Percentiles rank a stretch among this genome's conserved stretches.
Evolutionary conservation across 2,797 vertebrate species (phyloP).

Genomic region (Rhabdophis nuchalis): DNA sequence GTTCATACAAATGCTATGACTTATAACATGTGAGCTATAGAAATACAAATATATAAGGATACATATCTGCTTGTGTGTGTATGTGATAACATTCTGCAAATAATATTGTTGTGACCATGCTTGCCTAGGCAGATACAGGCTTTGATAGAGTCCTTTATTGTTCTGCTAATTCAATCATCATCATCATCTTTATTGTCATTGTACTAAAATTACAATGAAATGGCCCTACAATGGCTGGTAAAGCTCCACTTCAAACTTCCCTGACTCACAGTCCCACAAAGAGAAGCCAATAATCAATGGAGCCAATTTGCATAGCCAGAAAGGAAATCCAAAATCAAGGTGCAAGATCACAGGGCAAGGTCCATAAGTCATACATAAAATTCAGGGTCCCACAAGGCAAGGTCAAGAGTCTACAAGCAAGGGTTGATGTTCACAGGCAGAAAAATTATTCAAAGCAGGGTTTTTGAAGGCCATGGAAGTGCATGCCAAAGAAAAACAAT

Average conservation of each 20-base stretch:
- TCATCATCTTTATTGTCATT: no score
- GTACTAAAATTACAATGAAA: no score
- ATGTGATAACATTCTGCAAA: background rate
- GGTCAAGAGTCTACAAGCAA: background rate
- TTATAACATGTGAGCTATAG: background rate
- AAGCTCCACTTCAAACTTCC: background rate
- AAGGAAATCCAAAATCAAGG: background rate
- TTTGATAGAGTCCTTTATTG: background rate
- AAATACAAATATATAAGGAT: background rate
- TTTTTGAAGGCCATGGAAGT: background rate
- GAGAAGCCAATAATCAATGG: background rate
- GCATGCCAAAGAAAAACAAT: background rate
- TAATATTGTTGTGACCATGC: background rate
- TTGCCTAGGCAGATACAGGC: background rate
- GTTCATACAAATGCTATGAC: background rate
- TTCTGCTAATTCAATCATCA: background rate
- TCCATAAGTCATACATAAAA: background rate
- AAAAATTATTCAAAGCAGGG: background rate
- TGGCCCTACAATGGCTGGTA: background rate
- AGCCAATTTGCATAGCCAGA: background rate
- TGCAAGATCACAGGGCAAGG: background rate
- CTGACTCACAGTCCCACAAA: background rate
- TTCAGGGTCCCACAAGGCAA: background rate
- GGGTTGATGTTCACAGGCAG: background rate
- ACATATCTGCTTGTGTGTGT: background rate